Percentiles rank a stretch among this genome's conserved stretches.
Conservation (phyloP, 2,113 vertebrate genomes). For the Danionella cerebrum region DNA sequence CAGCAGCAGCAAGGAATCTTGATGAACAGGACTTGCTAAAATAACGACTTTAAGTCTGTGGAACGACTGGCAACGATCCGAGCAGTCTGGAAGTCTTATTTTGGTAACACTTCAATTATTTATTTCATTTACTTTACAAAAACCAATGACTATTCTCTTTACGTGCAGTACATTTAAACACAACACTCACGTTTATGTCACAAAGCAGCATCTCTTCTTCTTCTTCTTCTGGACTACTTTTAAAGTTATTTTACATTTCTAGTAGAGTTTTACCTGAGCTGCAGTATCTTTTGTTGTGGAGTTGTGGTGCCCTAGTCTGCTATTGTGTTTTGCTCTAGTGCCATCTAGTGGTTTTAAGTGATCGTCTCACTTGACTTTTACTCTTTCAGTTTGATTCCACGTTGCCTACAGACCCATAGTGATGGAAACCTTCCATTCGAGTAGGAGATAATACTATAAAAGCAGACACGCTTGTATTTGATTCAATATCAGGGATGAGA, state of each 20-base stretch:
- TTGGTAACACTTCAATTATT: conserved; percentile 51
- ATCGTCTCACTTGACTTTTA: conserved; percentile 53
- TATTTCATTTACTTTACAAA: conserved; percentile 69
- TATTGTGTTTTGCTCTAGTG: conserved; percentile 69
- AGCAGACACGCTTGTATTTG: background rate
- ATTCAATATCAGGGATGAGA: conserved; percentile 4
- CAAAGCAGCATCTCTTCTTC: conserved; percentile 37
- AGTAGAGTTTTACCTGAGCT: conserved; percentile 53
- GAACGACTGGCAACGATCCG: conserved; percentile 24
- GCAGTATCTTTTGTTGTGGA: conserved; percentile 53
- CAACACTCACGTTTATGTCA: no score
- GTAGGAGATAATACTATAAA: background rate
- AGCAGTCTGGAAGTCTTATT: conserved; percentile 34
- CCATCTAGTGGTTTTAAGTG: conserved; percentile 68
- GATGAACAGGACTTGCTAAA: background rate
- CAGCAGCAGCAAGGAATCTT: conserved; percentile 1
- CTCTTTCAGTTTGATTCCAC: conserved; percentile 32
- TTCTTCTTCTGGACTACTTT: conserved; percentile 22
- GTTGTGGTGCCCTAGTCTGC: conserved; percentile 63
- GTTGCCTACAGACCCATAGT: conserved; percentile 10
- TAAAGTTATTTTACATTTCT: conserved; percentile 22
- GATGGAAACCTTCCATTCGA: conserved; percentile 2
- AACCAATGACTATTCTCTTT: conserved; percentile 61
- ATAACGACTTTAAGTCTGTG: conserved; percentile 16
- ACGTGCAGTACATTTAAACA: conserved; percentile 58